phyloP scores from a whole-genome alignment of 2,888 invertebrate species.

The Mamestra brassicae region DNA sequence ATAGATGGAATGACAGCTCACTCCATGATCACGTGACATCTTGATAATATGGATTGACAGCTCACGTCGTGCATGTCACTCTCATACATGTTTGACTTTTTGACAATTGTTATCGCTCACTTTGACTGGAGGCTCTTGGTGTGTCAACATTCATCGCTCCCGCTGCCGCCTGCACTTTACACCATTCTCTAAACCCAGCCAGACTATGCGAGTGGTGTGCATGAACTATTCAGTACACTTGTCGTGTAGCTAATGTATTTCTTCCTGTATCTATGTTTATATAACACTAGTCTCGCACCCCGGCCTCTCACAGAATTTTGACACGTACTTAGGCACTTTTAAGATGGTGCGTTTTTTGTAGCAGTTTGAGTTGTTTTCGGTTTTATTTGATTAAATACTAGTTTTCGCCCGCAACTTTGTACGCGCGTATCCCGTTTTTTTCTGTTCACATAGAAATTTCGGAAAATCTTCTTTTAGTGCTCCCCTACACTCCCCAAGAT shows the following conservation, averaged over 20 bases:
- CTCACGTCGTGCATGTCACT: too few species aligned
- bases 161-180: conserved; percentile 6
- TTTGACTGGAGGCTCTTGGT: background rate
- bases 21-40: too few species aligned
- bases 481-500: too few species aligned
- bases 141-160: conserved; percentile 5
- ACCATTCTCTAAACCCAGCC: conserved; percentile 45
- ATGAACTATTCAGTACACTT: conserved; percentile 79
- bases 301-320: conserved; percentile 40
- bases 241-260: conserved; percentile 78
- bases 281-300: conserved; percentile 51
- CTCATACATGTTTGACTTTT: too few species aligned
- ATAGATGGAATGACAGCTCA: too few species aligned
- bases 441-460: too few species aligned
- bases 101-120: too few species aligned
- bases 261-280: conserved; percentile 71
- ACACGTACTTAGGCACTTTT: conserved; percentile 44
- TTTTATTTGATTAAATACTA: background rate
- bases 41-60: too few species aligned
- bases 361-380: background rate
- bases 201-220: conserved; percentile 74
- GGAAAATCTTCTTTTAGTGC: too few species aligned
- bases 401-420: too few species aligned
- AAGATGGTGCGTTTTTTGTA: conserved; percentile 4
- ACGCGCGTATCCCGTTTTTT: too few species aligned